Conservation (phyloP, 2,113 vertebrate genomes). For the Oreochromis spilurus region DNA sequence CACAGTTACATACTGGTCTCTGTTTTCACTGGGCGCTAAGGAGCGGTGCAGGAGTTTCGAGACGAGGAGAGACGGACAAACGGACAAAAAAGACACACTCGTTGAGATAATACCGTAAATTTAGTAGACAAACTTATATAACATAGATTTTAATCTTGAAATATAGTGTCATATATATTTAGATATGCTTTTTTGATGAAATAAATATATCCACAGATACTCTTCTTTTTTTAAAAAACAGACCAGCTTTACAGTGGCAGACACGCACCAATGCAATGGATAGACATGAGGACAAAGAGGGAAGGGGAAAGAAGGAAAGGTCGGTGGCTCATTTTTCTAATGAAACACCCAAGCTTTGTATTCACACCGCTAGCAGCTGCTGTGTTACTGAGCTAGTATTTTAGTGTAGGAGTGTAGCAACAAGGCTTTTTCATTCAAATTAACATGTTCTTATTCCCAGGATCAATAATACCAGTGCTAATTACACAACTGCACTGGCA, state of each 20-base stretch:
- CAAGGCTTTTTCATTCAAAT: not conserved
- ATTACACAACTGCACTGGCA: not conserved
- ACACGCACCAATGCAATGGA: slow-evolving; percentile 65
- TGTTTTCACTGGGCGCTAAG: slow-evolving; percentile 55
- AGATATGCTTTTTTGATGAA: slow-evolving; percentile 64
- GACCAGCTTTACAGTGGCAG: slow-evolving; percentile 60
- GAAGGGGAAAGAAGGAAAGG: not conserved
- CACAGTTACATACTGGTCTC: slow-evolving; percentile 76
- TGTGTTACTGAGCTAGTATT: not conserved
- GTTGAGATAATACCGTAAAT: slow-evolving; percentile 68
- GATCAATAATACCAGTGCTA: not conserved
- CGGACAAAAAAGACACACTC: slow-evolving; percentile 67
- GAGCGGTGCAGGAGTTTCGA: slow-evolving; percentile 26
- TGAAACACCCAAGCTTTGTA: not conserved
- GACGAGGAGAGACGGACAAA: slow-evolving; percentile 66
- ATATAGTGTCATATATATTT: slow-evolving; percentile 70
- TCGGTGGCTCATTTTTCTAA: not conserved
- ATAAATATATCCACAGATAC: slow-evolving; percentile 69
- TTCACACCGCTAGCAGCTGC: slow-evolving; percentile 19
- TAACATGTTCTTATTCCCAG: not conserved
- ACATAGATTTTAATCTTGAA: slow-evolving; percentile 65
- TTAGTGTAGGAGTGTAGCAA: not conserved
- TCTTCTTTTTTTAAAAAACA: slow-evolving; percentile 42
- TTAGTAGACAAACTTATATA: slow-evolving; percentile 71
- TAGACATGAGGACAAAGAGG: slow-evolving; percentile 32